Evolutionary conservation across 2,797 vertebrate species (phyloP).

Genomic region (Florisuga fusca): DNA sequence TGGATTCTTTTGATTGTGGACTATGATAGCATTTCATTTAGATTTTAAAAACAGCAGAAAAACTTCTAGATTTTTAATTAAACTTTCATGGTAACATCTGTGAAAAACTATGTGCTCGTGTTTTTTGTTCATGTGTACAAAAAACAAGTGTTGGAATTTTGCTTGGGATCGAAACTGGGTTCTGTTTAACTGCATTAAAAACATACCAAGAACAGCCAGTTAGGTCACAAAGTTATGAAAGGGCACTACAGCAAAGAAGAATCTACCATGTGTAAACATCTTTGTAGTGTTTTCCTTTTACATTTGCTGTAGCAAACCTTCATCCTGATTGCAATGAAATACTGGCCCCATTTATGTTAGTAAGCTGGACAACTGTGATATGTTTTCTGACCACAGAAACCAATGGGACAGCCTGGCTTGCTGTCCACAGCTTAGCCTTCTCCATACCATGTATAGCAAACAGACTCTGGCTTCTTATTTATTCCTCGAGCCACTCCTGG

Average conservation of each 20-base stretch:
- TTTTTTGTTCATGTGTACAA: slow-evolving; percentile 20
- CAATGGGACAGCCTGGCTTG: background rate
- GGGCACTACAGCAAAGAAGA: background rate
- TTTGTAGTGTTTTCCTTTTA: background rate
- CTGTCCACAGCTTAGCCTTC: background rate
- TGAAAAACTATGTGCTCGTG: background rate
- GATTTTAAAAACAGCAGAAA: slow-evolving; percentile 1
- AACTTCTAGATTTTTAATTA: slow-evolving; percentile 25
- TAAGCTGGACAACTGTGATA: background rate
- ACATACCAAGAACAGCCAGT: background rate
- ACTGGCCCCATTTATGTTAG: background rate
- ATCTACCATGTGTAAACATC: background rate
- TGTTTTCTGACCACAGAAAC: background rate
- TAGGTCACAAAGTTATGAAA: background rate
- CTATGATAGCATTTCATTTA: slow-evolving; percentile 9
- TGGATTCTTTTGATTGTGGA: background rate
- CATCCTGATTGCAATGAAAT: background rate
- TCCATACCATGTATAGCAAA: background rate
- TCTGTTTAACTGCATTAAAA: background rate
- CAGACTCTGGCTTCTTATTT: background rate
- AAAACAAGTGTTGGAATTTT: slow-evolving; percentile 25
- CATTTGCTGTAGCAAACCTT: background rate
- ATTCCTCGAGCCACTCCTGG: background rate
- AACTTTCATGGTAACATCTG: slow-evolving; percentile 1
- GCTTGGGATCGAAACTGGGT: background rate